Base-by-base conservation (phyloP, 1,140 invertebrate species). In the Drosophila parvula region DNA sequence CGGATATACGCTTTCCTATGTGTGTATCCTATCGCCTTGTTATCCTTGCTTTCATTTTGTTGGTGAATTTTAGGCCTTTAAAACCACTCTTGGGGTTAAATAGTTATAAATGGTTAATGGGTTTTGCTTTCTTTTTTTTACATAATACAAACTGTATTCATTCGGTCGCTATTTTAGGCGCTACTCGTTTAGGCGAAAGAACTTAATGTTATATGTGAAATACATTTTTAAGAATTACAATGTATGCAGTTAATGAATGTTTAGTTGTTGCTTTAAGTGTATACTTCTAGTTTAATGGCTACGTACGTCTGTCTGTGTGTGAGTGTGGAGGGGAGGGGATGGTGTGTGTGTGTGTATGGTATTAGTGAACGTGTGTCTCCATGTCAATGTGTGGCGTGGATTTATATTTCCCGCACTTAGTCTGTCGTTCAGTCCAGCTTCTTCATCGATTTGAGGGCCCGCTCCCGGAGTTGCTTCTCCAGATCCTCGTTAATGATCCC, bases 401-500 rank as follows among this genome's bases (percentile, higher is more conserved):
- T 36, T 51, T 47, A 70, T 59, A 9, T 38, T 48, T 59, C 38
- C 43, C 51, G 68, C 68, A 38, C 38, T 50, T 48, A 71, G 67
- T 73, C 36, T 84, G 64, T 73, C 62, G 32, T 67, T 89, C 80
- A 88, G 81, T 88, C 84, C 84, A 88, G 69, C 73, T 94, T 94
- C 58, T 94, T 94, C 94, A 94, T 94, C 4, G 94, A 94, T 77
- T 94, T 94, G 12, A 98, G 92, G 36, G 97, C 97, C 79, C 96
- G 95, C 92, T 98, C 97, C n/a, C 97, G 94, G 71, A 98, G 93
- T 92, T 96, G 96, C 88, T 96, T 96, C 90, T 98, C 97, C 59
- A 97, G 93, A 93, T 97, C 96, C 82, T 98, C 97, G 82, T 95
- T 95, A 45, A 94, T 91, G 38, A 92, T 86, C 18, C 94, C 95